phyloP scores from a whole-genome alignment of 2,888 invertebrate genomes.

The Dichetophora obliterata region DNA sequence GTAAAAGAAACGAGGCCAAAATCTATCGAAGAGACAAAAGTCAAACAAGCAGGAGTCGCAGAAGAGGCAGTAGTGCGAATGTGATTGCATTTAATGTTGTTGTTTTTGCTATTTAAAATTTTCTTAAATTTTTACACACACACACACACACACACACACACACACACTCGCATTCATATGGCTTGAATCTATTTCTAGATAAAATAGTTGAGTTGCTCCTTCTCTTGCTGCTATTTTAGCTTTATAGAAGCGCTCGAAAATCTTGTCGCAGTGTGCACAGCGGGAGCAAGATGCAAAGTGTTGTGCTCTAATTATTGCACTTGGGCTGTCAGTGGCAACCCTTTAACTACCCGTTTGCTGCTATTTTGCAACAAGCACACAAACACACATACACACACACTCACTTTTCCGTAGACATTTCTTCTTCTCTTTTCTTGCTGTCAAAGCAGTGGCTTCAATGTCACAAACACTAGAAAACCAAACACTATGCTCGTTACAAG shows the following conservation, averaged over 20 bases:
- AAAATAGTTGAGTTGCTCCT: neutral
- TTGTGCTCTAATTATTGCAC: slow-evolving; percentile 18
- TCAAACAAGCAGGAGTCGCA: neutral
- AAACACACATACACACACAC: neutral
- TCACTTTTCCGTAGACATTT: neutral
- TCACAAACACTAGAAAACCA: slow-evolving; percentile 18
- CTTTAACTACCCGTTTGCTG: neutral
- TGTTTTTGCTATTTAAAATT: neutral
- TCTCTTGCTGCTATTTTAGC: neutral
- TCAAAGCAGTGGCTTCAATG: slow-evolving; percentile 7
- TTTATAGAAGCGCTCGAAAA: too few relatives aligned
- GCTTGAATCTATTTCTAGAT: too few relatives aligned
- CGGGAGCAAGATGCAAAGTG: neutral
- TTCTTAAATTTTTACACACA: neutral
- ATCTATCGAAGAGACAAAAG: neutral
- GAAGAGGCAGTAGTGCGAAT: neutral
- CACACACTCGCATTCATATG: neutral
- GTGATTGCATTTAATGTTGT: neutral
- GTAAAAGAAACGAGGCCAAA: slow-evolving; percentile 8
- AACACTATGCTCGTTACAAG: neutral
- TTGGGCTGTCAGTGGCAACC: slow-evolving; percentile 1
- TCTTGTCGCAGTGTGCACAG: neutral
- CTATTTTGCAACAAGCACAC: neutral
- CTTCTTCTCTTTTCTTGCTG: neutral
- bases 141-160: neutral